Evolutionary conservation across 2,888 invertebrate genomes (phyloP), one percentile per base, ranked within the genome.

Genomic region (Drosophila fungiperda): DNA sequence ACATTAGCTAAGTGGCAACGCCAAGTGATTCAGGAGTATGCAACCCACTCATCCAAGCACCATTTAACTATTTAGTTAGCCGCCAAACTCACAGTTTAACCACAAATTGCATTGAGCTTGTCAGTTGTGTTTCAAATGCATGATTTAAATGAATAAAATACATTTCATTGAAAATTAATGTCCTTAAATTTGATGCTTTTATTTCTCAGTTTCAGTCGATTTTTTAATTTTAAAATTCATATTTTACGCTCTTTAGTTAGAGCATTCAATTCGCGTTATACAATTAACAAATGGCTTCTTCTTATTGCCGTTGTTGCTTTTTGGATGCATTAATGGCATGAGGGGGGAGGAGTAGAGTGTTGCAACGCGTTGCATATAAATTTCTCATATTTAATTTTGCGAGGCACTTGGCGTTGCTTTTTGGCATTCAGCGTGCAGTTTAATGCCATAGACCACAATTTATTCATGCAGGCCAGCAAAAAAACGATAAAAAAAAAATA

Each of bases 311-410:
- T 32, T 45, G 57, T 35, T 50, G 32, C 36, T 33, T 80, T 84
- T 73, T 77, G 77, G 64, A 65, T 71, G 75, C 83, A 87, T 84
- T 84, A 84, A 84, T 85, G 85, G 88, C 85, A 73, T 78, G 83
- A 68, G 54, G 48, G 26, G 17, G 17, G 49, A 3, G 26, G 17
- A 29, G 3, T 7, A 1, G n/a, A 5, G 38, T 23, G 36, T 12
- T 11, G 78, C 80, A 78, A 35, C 78, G 76, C 29, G 6, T 78
- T 88, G 84, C 88, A 87, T 84, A 84, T 84, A 84, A 84, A 84
- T 87, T 84, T 87, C 86, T 83, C 86, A 83, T 87, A 87, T 84
- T 84, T 87, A 87, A 87, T 84, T 84, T 84, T 71, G 78, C 76
- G 71, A 76, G 82, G 82, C 80, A 80, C 82, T 80, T 80, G 78